phyloP scores from a whole-genome alignment of 2,888 invertebrate species.

The Ophion ellenae region DNA sequence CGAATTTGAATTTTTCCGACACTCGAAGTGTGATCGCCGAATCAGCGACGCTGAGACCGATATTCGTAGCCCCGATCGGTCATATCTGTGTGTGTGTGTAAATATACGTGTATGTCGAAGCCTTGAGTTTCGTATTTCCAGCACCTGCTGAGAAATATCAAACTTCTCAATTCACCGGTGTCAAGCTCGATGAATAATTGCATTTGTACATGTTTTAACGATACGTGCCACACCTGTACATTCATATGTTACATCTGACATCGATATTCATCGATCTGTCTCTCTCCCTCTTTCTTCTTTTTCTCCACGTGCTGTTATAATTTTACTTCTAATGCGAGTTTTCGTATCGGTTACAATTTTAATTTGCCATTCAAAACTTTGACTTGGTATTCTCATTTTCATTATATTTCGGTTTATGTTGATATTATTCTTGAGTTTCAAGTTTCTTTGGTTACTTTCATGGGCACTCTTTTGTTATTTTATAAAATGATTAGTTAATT shows the following conservation, averaged over 20 bases:
- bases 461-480: background rate
- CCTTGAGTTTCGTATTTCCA: slow-evolving; percentile 55
- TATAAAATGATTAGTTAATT: too few species aligned
- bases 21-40: slow-evolving; percentile 18
- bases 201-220: slow-evolving; percentile 38
- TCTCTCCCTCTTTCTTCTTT: background rate
- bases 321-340: background rate
- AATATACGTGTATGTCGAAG: slow-evolving; percentile 17
- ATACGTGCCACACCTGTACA: slow-evolving; percentile 53
- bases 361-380: background rate
- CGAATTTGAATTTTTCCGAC: slow-evolving; percentile 1
- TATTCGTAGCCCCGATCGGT: slow-evolving; percentile 3
- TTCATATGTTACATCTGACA: background rate
- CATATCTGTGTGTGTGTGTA: background rate
- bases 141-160: slow-evolving; percentile 56
- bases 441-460: background rate
- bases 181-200: slow-evolving; percentile 37
- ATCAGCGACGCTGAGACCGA: slow-evolving; percentile 22
- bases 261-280: background rate
- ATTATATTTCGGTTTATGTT: background rate
- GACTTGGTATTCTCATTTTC: background rate
- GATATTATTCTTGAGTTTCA: background rate
- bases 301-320: background rate
- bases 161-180: slow-evolving; percentile 35
- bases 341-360: background rate